These are phyloP conservation scores for Tachycineta bicolor DNA, from an alignment of 2,113 vertebrate genomes.

Conservation along the genomic window DNA sequence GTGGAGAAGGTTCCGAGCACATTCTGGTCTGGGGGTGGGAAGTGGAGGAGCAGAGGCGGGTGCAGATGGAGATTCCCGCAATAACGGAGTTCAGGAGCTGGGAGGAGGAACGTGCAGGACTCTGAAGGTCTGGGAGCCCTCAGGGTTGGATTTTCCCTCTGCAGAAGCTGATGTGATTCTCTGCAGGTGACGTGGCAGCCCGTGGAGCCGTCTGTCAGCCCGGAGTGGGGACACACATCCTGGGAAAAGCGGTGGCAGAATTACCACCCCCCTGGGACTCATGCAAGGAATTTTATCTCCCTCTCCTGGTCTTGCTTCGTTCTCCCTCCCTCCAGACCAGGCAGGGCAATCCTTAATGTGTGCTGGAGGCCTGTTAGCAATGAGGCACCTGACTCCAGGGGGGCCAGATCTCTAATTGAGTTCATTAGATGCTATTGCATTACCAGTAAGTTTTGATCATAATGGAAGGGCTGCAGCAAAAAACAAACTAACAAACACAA, in stretches of 20 bases:
- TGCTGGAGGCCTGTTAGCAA: not conserved
- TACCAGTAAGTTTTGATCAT: not conserved
- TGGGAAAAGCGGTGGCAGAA: not conserved
- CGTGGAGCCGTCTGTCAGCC: fast-evolving
- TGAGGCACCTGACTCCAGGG: not conserved
- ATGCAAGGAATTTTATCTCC: not conserved
- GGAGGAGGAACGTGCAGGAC: not conserved
- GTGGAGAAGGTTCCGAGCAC: not conserved
- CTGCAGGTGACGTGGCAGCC: not conserved
- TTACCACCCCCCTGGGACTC: not conserved
- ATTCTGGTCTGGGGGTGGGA: not conserved
- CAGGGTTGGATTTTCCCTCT: not conserved
- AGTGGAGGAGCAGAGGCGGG: not conserved
- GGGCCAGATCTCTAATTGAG: not conserved
- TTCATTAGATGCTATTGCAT: not conserved
- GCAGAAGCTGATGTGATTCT: not conserved
- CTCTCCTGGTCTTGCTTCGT: not conserved
- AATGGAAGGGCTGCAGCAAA: not conserved
- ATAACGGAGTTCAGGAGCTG: fast-evolving
- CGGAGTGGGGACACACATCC: fast-evolving
- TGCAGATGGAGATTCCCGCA: not conserved
- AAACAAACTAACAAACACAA: not conserved
- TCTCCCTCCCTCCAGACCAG: not conserved
- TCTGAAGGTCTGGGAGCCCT: not conserved
- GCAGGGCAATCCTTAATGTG: not conserved